Base-by-base conservation (phyloP, 2,797 vertebrate genomes). In the Fistularia tabacaria region DNA sequence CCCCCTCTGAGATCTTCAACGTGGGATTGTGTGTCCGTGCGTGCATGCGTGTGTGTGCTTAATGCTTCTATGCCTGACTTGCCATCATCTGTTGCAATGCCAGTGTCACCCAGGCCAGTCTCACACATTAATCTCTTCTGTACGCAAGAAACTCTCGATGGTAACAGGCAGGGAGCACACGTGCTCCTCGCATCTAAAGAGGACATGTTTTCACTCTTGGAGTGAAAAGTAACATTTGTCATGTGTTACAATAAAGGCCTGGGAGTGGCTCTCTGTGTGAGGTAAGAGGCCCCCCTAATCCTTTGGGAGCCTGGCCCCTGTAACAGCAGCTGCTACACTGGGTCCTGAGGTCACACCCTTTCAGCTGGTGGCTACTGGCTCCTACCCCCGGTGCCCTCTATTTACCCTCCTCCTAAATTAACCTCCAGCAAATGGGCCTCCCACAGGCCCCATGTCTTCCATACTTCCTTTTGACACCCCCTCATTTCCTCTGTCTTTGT, bases 361-460 rank as follows among this genome's bases (percentile, higher is more conserved):
- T 85, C 66, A 85, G 81, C 69, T 80, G 68, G 71, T 57, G 53
- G 62, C 74, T 67, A 51, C 71, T 15, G 46, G 12, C 36, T 15
- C 46, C 14, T 14, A 37, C 43, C 36, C 13, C 2, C 10, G 10
- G 10, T 7, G 0, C 12, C 39, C 45, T 7, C 25, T 9, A 74
- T 72, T 68, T 73, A 69, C 56, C 63, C 70, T 79, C 73, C 79
- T 71, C 58, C 74, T 66, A 69, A 74, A 76, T 75, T 76, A 78
- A 38, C 67, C 49, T 9, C 10, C 56, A 50, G 36, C 11, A 56
- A 51, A 51, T 57, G 64, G 60, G 49, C 51, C 59, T 38, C 50
- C 14, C 49, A 40, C 11, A 15, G 38, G 44, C 36, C 11, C 37
- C 7, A 8, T 7, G 13, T 36, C 49, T 54, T 58, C 47, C 53